phyloP scores from a whole-genome alignment of 1,140 invertebrate genomes.

The Bombus breviceps region DNA sequence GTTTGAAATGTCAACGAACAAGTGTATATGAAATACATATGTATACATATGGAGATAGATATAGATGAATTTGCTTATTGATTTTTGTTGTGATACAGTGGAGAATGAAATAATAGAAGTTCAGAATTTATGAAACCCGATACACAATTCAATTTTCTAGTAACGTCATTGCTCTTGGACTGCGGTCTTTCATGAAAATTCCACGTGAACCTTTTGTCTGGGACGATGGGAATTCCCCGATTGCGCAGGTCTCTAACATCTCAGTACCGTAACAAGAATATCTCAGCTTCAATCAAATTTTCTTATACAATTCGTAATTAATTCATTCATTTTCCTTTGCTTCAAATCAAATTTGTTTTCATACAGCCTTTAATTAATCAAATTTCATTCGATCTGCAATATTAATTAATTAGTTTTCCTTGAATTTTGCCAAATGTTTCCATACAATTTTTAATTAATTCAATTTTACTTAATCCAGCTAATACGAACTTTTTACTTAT shows the following conservation, averaged over 20 bases:
- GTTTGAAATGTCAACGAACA: too few relatives aligned
- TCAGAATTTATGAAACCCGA: not conserved
- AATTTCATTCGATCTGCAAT: not conserved
- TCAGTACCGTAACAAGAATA: not conserved
- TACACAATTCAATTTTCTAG: not conserved
- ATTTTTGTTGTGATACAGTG: too few relatives aligned
- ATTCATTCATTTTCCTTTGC: not conserved
- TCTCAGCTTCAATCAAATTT: not conserved
- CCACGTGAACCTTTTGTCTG: not conserved
- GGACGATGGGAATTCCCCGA: not conserved
- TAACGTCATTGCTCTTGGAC: not conserved
- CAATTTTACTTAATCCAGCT: not conserved
- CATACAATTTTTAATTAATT: not conserved
- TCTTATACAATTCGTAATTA: not conserved
- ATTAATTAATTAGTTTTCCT: too few relatives aligned
- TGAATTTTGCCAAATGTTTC: too few relatives aligned
- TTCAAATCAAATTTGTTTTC: not conserved
- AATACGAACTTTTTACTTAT: not conserved
- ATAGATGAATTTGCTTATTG: not conserved
- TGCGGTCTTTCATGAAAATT: conserved; percentile 8
- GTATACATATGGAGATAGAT: too few relatives aligned
- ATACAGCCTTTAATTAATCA: not conserved
- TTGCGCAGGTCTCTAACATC: conserved; percentile 2
- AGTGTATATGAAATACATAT: too few relatives aligned
- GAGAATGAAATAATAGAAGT: too few relatives aligned